These are phyloP conservation scores for Melanotaenia pygmaea DNA, from an alignment of 2,797 vertebrate genomes.

Conservation along the genomic window DNA sequence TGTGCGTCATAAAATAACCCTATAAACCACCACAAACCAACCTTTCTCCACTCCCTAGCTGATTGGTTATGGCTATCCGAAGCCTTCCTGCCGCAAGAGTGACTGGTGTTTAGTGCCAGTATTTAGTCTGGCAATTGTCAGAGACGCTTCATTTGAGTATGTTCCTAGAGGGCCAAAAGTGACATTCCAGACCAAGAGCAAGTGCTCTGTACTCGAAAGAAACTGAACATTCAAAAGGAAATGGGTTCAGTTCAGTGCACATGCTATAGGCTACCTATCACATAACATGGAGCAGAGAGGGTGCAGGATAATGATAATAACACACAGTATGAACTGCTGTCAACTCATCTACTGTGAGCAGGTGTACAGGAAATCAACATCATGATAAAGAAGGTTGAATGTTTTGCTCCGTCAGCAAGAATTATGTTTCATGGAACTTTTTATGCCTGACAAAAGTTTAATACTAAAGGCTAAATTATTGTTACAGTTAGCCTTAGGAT, in stretches of 20 bases:
- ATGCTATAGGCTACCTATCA: conserved; percentile 29
- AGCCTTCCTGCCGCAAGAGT: conserved; percentile 64
- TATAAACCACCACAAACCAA: conserved; percentile 57
- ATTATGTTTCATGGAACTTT: background rate
- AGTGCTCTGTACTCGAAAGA: conserved; percentile 70
- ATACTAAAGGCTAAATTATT: background rate
- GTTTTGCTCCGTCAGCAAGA: background rate
- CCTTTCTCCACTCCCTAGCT: conserved; percentile 48
- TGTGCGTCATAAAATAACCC: conserved; percentile 66
- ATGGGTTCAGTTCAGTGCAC: conserved; percentile 28
- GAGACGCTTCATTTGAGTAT: conserved; percentile 62
- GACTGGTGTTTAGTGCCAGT: conserved; percentile 69
- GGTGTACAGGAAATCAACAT: background rate
- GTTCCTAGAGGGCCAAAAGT: conserved; percentile 65
- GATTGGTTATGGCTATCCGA: conserved; percentile 72
- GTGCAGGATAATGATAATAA: conserved; percentile 5
- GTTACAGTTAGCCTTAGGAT: too few species aligned
- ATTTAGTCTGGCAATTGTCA: conserved; percentile 76
- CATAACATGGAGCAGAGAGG: background rate
- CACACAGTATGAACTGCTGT: background rate
- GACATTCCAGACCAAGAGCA: conserved; percentile 67
- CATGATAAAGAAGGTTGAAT: background rate
- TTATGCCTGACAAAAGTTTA: background rate
- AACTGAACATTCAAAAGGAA: conserved; percentile 68
- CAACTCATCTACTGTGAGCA: background rate